These are phyloP conservation scores for Bovichtus variegatus DNA, from an alignment of 2,797 vertebrate genomes.

Conservation along the genomic window DNA sequence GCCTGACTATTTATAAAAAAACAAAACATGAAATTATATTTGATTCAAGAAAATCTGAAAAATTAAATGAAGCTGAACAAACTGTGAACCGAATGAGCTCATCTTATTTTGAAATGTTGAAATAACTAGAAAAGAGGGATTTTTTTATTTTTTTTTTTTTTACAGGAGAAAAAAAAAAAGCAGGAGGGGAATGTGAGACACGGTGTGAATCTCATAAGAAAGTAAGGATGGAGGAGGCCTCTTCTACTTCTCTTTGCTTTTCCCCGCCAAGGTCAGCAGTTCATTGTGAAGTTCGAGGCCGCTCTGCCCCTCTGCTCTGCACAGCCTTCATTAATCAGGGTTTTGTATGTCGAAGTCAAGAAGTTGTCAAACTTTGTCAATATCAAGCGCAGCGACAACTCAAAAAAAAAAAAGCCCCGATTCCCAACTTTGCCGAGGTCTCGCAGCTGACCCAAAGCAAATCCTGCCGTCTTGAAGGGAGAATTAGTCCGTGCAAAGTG, in stretches of 20 bases:
- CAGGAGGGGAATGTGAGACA: not conserved
- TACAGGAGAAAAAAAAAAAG: no score
- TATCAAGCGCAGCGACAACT: slow-evolving; percentile 83
- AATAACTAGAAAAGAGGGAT: not conserved
- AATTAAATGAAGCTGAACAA: not conserved
- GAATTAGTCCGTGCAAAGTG: slow-evolving; percentile 79
- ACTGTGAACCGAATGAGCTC: not conserved
- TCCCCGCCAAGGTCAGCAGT: slow-evolving; percentile 56
- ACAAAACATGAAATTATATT: no score
- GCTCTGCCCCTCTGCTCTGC: not conserved
- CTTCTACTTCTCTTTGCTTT: not conserved
- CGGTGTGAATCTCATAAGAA: slow-evolving; percentile 1
- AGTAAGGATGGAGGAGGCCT: slow-evolving; percentile 38
- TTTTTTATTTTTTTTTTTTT: no score
- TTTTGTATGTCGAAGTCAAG: slow-evolving; percentile 85
- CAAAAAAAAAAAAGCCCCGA: slow-evolving; percentile 41
- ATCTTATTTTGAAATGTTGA: no score
- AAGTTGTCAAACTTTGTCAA: slow-evolving; percentile 95
- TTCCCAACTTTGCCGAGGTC: slow-evolving; percentile 84
- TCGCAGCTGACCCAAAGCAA: slow-evolving; percentile 88
- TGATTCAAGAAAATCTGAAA: not conserved
- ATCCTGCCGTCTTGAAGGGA: slow-evolving; percentile 80
- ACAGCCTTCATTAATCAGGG: slow-evolving; percentile 83
- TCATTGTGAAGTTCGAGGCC: slow-evolving; percentile 70
- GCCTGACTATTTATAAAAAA: not conserved